Percentiles rank a stretch among this genome's conserved stretches.
Conservation (phyloP, 2,797 vertebrate species). For the Xiphorhynchus erythropygius region DNA sequence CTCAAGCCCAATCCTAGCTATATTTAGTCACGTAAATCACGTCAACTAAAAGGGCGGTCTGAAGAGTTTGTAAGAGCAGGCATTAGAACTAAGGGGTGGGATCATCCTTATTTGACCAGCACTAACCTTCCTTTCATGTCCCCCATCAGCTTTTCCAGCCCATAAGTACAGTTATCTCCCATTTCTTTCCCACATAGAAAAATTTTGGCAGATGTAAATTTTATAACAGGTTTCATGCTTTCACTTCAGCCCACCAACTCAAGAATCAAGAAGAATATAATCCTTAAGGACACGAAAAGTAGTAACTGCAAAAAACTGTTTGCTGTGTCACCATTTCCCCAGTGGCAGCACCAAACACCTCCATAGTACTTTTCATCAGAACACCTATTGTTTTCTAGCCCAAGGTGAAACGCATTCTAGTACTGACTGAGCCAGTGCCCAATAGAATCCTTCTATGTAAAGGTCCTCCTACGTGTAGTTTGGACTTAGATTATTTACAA, state of each 20-base stretch:
- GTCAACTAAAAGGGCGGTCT: not conserved
- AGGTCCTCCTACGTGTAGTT: not conserved
- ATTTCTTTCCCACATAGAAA: not conserved
- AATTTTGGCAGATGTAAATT: not conserved
- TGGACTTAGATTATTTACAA: not conserved
- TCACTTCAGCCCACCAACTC: not conserved
- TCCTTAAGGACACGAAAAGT: not conserved
- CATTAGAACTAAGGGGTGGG: not conserved
- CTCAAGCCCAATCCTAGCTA: not conserved
- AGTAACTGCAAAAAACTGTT: not conserved
- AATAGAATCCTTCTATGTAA: not conserved
- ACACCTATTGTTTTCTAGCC: not conserved
- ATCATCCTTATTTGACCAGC: not conserved
- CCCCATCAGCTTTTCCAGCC: not conserved
- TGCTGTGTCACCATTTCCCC: not conserved
- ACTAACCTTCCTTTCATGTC: not conserved
- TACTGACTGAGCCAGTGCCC: not conserved
- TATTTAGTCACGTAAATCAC: not conserved
- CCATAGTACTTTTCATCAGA: not conserved
- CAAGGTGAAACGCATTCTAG: constrained; percentile 7
- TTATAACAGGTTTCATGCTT: not conserved
- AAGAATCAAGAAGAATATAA: not conserved
- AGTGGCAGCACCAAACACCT: not conserved
- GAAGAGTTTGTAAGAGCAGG: not conserved
- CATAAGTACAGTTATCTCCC: not conserved